Conservation (phyloP, 2,113 vertebrate genomes). For the Lagenorhynchus albirostris region DNA sequence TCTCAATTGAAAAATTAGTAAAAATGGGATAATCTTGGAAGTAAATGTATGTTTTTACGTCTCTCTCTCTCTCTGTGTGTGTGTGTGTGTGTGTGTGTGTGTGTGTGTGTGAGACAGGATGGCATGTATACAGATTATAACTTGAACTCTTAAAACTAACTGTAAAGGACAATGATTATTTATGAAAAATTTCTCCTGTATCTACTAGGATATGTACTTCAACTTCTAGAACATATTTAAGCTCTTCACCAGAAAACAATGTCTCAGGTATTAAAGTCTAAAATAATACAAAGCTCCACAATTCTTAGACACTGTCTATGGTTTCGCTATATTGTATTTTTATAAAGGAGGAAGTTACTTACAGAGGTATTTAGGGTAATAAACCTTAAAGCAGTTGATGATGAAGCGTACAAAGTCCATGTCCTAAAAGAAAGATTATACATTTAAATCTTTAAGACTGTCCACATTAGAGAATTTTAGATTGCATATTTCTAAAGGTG, state of each 20-base stretch:
- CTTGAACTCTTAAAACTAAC: slow-evolving; percentile 33
- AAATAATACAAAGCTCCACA: background rate
- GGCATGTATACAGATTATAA: background rate
- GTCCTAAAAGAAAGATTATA: slow-evolving; percentile 87
- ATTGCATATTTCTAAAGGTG: slow-evolving; percentile 30
- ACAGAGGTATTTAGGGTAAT: slow-evolving; percentile 98
- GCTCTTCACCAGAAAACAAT: slow-evolving; percentile 21
- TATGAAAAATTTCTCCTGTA: background rate
- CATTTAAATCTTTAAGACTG: slow-evolving; percentile 35
- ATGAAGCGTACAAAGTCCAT: slow-evolving; percentile 98
- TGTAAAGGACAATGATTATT: slow-evolving; percentile 9
- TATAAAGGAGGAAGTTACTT: slow-evolving; percentile 83
- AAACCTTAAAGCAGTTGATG: slow-evolving; percentile 96
- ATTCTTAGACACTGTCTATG: background rate
- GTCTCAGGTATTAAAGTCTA: background rate
- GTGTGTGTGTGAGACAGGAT: background rate
- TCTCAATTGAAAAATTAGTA: slow-evolving; percentile 16
- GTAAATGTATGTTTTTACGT: background rate
- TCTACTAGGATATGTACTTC: background rate
- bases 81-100: background rate
- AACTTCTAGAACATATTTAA: slow-evolving; percentile 10
- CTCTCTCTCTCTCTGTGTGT: too few species aligned
- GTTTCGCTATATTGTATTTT: slow-evolving; percentile 19
- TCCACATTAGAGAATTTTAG: slow-evolving; percentile 42
- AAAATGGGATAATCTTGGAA: slow-evolving; percentile 18